A percentile compares a stretch with the other conserved stretches of the same genome.
Evolutionary conservation across 2,797 vertebrate genomes (phyloP).

Genomic region (Pseudochromis fuscus): DNA sequence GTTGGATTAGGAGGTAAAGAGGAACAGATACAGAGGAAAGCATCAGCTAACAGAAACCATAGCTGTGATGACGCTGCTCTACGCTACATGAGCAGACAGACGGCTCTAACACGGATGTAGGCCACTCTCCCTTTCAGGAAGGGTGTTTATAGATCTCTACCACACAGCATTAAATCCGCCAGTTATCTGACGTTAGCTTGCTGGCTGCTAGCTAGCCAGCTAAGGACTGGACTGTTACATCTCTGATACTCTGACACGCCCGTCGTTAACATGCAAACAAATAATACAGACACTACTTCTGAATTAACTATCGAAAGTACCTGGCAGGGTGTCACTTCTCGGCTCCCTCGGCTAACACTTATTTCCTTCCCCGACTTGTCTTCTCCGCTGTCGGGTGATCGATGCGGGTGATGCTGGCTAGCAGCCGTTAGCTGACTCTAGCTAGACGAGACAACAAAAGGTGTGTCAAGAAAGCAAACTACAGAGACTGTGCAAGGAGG

Average conservation of each 20-base stretch:
- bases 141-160: slow-evolving; percentile 43
- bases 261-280: neutral
- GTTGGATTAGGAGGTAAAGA: neutral
- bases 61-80: slow-evolving; percentile 30
- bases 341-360: slow-evolving; percentile 20
- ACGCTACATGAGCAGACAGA: slow-evolving; percentile 24
- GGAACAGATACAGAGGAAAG: neutral
- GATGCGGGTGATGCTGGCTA: slow-evolving; percentile 52
- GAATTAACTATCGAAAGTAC: slow-evolving; percentile 21
- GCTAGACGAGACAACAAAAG: slow-evolving; percentile 75
- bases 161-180: slow-evolving; percentile 39
- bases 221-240: slow-evolving; percentile 26
- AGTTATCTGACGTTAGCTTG: slow-evolving; percentile 49
- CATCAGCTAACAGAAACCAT: slow-evolving; percentile 26
- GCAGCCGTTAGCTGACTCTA: slow-evolving; percentile 47
- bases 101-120: slow-evolving; percentile 47
- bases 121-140: slow-evolving; percentile 54
- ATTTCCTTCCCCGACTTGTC: slow-evolving; percentile 17
- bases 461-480: slow-evolving; percentile 61
- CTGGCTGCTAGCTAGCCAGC: slow-evolving; percentile 47
- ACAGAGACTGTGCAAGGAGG: slow-evolving; percentile 12
- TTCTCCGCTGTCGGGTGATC: slow-evolving; percentile 1
- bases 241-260: slow-evolving; percentile 36
- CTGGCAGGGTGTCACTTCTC: slow-evolving; percentile 54
- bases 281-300: neutral